Evolutionary conservation across 2,113 vertebrate genomes (phyloP), one percentile per base, ranked within the genome.

Genomic region (Notarius lentiginosus): DNA sequence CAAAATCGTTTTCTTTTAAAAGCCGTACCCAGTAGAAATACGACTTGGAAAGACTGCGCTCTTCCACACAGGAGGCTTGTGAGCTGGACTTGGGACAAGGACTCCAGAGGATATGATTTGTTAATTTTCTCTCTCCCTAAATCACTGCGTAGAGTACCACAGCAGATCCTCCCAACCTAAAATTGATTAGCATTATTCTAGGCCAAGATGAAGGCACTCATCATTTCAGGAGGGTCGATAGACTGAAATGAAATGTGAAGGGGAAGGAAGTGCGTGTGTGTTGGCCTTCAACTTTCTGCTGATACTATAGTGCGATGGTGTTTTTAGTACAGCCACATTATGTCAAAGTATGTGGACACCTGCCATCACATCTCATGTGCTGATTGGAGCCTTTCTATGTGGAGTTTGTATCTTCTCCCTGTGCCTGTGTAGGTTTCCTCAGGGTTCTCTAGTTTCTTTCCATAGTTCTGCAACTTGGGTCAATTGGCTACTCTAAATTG

Each of bases 141-240:
- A 73, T 5, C 27, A 73, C 53, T 17, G 61, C 58, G 34, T 41
- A 41, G 68, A 22, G 49, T 22, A 20, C 27, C 17, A 34, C 51
- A 34, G 65, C n/a, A 24, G 24, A 51, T 83, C 9, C 24, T 55
- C 27, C 11, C 22, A 55, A 58, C 15, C 49, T 79, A 58, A 55
- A 34, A 56, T 72, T 58, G 51, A 84, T 72, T 72, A 63, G 58
- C 72, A 53, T 85, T 85, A 47, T 76, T 75, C 70, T 63, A 15
- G 4, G 0, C 56, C 24, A 56, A 75, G 68, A 63, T 60, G 9
- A 22, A 84, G 51, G 27, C 68, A 70, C 70, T 76, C 34, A 27
- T 75, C 56, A 77, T 51, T 85, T 58, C 58, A 27, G 14, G 27
- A 61, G 55, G 56, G 56, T 61, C 8, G 34, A 84, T 84, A 61